Conservation (phyloP, 2,113 vertebrate species). For the Aptenodytes patagonicus region DNA sequence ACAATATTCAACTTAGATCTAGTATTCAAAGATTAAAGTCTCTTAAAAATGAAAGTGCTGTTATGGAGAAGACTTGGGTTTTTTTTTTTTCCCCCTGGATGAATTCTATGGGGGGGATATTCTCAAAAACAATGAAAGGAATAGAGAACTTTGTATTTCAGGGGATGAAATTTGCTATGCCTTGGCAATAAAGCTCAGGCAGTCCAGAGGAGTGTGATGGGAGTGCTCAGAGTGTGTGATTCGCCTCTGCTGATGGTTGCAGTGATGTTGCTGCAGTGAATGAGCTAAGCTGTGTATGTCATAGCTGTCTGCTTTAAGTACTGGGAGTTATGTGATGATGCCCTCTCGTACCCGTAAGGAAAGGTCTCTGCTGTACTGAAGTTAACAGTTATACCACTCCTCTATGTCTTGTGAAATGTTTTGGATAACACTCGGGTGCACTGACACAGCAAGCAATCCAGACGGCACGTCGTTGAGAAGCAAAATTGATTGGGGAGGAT, state of each 20-base stretch:
- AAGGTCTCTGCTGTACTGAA: background rate
- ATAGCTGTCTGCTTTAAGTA: background rate
- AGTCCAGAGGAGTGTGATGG: background rate
- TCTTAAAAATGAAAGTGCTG: background rate
- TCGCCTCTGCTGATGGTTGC: background rate
- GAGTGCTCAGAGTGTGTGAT: background rate
- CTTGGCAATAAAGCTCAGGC: background rate
- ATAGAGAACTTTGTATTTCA: background rate
- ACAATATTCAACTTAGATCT: background rate
- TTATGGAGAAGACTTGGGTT: background rate
- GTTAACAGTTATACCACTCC: background rate
- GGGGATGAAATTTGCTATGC: background rate
- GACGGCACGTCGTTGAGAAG: background rate
- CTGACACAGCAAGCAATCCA: background rate
- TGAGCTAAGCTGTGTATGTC: slow-evolving; percentile 21
- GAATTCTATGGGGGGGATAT: background rate
- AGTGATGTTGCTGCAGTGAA: slow-evolving; percentile 15
- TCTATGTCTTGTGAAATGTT: background rate
- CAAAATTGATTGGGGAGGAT: background rate
- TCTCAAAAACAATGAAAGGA: background rate
- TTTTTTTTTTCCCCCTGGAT: background rate
- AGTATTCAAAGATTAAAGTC: background rate
- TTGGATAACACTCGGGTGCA: background rate
- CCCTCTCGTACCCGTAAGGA: background rate
- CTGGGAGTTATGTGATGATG: background rate